phyloP scores from a whole-genome alignment of 2,113 vertebrate genomes.

The Ictalurus punctatus region DNA sequence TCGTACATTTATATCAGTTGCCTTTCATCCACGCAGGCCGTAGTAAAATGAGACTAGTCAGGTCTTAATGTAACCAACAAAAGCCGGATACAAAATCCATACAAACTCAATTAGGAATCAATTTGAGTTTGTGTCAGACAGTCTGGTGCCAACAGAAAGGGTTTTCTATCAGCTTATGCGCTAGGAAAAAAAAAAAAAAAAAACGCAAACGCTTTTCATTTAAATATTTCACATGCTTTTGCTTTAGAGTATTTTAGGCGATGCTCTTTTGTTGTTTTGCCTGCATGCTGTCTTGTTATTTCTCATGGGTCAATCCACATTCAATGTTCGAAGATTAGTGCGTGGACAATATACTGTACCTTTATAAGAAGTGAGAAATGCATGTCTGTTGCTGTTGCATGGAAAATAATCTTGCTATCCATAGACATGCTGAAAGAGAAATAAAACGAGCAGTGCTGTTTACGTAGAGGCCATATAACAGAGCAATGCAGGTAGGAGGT shows the following conservation, averaged over 20 bases:
- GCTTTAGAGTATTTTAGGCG: slow-evolving; percentile 74
- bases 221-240: slow-evolving; percentile 79
- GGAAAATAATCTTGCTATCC: not conserved
- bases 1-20: slow-evolving; percentile 55
- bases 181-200: slow-evolving; percentile 74
- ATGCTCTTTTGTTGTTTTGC: slow-evolving; percentile 73
- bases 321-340: slow-evolving; percentile 36
- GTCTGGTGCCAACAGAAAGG: slow-evolving; percentile 84
- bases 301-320: slow-evolving; percentile 43
- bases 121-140: slow-evolving; percentile 85
- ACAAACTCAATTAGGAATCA: slow-evolving; percentile 82
- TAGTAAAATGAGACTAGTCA: slow-evolving; percentile 80
- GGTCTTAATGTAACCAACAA: slow-evolving; percentile 80
- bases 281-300: slow-evolving; percentile 38
- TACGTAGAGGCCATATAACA: not conserved
- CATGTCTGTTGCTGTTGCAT: not conserved
- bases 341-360: slow-evolving; percentile 27
- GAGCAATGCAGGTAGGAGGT: slow-evolving; percentile 5
- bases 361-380: slow-evolving; percentile 5
- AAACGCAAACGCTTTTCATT: slow-evolving; percentile 78
- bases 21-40: slow-evolving; percentile 74
- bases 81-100: slow-evolving; percentile 80
- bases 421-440: not conserved
- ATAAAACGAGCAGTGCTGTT: not conserved
- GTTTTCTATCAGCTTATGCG: slow-evolving; percentile 83